Percentiles rank a stretch among this genome's conserved stretches.
phyloP scores from a whole-genome alignment of 2,888 invertebrate genomes.

The Polyommatus iphigenia region DNA sequence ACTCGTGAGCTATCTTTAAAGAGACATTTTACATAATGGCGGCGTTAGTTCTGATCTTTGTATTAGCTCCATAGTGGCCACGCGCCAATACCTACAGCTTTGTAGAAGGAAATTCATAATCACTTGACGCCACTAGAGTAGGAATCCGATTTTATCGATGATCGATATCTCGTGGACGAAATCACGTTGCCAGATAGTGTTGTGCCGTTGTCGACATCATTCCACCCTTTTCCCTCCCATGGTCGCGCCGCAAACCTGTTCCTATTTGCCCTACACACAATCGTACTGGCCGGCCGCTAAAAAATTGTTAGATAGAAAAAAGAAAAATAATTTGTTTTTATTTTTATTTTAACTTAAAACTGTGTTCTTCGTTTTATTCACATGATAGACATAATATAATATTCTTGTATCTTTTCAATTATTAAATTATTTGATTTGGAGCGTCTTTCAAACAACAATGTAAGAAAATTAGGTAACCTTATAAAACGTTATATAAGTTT shows the following conservation, averaged over 20 bases:
- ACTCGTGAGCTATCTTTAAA: too few species aligned
- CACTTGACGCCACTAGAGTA: constrained; percentile 8
- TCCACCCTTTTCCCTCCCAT: constrained; percentile 46
- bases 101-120: background rate
- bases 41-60: too few species aligned
- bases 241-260: constrained; percentile 41
- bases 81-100: background rate
- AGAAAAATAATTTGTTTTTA: background rate
- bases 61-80: too few species aligned
- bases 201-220: constrained; percentile 45
- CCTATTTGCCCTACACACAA: constrained; percentile 41
- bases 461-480: background rate
- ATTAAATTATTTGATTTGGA: too few species aligned
- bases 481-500: background rate
- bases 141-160: constrained; percentile 27
- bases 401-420: too few species aligned
- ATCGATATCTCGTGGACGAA: constrained; percentile 24
- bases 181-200: constrained; percentile 39
- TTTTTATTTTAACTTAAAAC: too few species aligned
- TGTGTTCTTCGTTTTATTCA: too few species aligned
- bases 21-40: too few species aligned
- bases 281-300: constrained; percentile 8
- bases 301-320: background rate
- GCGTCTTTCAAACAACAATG: too few species aligned
- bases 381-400: too few species aligned